phyloP scores from a whole-genome alignment of 2,797 vertebrate genomes.

The Coreius guichenoti region DNA sequence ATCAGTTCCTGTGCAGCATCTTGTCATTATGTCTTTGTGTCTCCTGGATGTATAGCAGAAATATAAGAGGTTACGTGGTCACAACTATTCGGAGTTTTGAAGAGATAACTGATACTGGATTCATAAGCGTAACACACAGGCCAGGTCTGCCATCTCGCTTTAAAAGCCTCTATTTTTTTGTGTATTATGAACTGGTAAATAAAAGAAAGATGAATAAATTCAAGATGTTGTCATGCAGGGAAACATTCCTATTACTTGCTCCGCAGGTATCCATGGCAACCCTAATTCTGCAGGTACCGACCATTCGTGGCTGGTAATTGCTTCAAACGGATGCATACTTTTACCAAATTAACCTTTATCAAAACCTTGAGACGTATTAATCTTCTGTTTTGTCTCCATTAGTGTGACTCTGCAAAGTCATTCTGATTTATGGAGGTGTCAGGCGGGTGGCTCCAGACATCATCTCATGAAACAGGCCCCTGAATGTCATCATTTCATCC shows the following conservation, averaged over 20 bases:
- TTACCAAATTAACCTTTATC: conserved; percentile 83
- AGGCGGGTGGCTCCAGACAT: conserved; percentile 69
- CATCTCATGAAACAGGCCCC: conserved; percentile 63
- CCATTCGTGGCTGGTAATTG: conserved; percentile 76
- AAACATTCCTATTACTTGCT: conserved; percentile 70
- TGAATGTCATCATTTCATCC: conserved; percentile 68
- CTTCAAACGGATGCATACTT: conserved; percentile 82
- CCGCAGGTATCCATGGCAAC: conserved; percentile 79
- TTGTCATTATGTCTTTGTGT: not conserved
- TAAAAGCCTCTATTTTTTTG: conserved; percentile 36
- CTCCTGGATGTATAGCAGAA: not conserved
- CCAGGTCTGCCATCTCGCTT: not conserved
- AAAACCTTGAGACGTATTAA: conserved; percentile 80
- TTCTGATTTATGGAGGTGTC: conserved; percentile 74
- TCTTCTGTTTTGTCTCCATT: conserved; percentile 77
- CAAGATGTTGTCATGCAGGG: conserved; percentile 74
- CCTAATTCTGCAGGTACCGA: conserved; percentile 74
- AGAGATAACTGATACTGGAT: conserved; percentile 34
- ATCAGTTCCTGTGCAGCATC: conserved; percentile 11
- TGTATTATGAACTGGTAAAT: conserved; percentile 61
- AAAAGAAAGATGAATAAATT: conserved; percentile 70
- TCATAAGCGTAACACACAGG: conserved; percentile 2
- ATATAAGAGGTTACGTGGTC: conserved; percentile 3
- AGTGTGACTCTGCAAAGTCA: conserved; percentile 69
- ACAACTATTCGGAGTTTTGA: conserved; percentile 14